A percentile compares a stretch with the other conserved stretches of the same genome.
These are phyloP conservation scores for Phrynosoma platyrhinos DNA, from an alignment of 2,113 vertebrate species.

Conservation along the genomic window DNA sequence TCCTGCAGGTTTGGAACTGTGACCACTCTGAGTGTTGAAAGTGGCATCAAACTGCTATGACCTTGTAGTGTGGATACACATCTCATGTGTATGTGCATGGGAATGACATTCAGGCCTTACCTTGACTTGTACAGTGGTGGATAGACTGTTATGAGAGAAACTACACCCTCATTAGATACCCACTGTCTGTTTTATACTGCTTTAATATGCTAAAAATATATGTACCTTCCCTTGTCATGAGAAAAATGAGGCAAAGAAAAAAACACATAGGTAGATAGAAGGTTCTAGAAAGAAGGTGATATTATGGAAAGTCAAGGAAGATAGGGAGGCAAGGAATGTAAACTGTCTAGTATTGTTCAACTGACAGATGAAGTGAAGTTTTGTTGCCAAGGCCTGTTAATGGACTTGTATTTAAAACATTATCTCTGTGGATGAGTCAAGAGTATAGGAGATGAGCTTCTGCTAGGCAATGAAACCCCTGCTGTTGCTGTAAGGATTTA, in stretches of 20 bases:
- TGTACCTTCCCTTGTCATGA: neutral
- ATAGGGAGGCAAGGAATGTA: neutral
- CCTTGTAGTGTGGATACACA: no score
- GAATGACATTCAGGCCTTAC: no score
- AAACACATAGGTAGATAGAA: neutral
- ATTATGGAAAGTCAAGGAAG: neutral
- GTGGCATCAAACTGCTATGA: no score
- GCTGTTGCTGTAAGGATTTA: slow-evolving; percentile 47
- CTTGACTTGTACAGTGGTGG: no score
- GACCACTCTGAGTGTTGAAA: no score
- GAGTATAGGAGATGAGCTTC: slow-evolving; percentile 31
- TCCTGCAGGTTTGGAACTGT: no score
- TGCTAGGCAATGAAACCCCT: slow-evolving; percentile 51
- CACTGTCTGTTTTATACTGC: neutral
- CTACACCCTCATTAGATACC: no score
- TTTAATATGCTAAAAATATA: neutral
- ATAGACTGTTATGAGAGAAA: no score
- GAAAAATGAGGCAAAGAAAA: neutral
- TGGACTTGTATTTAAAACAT: slow-evolving; percentile 40
- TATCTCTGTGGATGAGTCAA: slow-evolving; percentile 43
- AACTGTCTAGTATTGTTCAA: neutral
- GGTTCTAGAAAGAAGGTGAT: neutral
- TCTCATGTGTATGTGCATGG: no score
- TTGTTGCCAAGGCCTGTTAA: slow-evolving; percentile 40
- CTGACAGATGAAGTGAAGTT: slow-evolving; percentile 28